Evolutionary conservation across 2,888 invertebrate species (phyloP).

Genomic region (Magallana nippona): DNA sequence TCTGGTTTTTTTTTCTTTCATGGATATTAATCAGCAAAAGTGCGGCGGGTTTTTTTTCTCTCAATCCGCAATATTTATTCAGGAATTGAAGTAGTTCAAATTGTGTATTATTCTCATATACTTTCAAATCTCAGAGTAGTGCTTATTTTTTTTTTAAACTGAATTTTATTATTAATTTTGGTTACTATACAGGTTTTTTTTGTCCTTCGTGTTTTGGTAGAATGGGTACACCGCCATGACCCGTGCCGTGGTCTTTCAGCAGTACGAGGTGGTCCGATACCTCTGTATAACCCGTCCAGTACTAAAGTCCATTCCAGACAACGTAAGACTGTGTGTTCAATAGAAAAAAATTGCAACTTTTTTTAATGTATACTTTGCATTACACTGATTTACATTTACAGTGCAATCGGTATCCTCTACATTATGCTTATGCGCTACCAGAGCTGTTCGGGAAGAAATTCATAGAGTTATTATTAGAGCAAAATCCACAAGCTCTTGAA

Average conservation of each 20-base stretch:
- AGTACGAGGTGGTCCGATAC: constrained; percentile 61
- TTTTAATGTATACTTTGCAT: no score
- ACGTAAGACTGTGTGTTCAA: constrained; percentile 62
- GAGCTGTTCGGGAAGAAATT: constrained; percentile 58
- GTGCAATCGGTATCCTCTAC: constrained; percentile 74
- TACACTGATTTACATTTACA: constrained; percentile 51
- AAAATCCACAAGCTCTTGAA: constrained; percentile 67
- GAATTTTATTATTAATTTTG: no score
- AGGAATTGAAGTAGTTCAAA: no score
- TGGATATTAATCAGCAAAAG: no score
- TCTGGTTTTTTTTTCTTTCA: no score
- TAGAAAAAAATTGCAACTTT: neutral
- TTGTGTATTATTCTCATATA: no score
- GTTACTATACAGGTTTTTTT: no score
- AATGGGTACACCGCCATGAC: constrained; percentile 75
- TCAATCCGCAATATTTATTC: no score
- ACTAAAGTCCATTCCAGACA: constrained; percentile 70
- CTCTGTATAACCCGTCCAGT: constrained; percentile 68
- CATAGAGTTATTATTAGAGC: constrained; percentile 61
- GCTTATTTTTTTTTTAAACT: neutral
- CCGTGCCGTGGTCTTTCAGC: constrained; percentile 72
- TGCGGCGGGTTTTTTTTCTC: no score
- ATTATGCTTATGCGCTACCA: constrained; percentile 74
- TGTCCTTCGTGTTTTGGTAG: constrained; percentile 49
- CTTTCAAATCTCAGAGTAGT: no score